Evolutionary conservation across 2,797 vertebrate genomes (phyloP), one percentile per base, ranked within the genome.

Genomic region (Sphenopsis melanotis): DNA sequence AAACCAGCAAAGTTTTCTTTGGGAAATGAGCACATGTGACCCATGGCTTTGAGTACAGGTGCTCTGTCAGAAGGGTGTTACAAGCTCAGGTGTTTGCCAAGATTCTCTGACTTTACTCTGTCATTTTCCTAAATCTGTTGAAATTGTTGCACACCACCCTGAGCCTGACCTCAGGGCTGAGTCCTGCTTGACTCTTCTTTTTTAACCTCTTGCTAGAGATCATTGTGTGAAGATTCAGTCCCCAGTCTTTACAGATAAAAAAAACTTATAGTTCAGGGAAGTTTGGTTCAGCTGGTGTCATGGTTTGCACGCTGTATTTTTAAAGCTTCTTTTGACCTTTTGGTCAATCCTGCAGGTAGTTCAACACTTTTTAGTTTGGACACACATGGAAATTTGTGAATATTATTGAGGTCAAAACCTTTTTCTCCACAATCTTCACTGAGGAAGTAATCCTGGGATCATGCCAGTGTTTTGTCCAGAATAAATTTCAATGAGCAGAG

Each of bases 41-140:
- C 24, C 3, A 4, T 37, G 26, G 59, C 30, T 77, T 23, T 63
- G 49, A 30, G 16, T 42, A 20, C 39, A 10, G 11, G 47, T 36
- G 3, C 34, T 56, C 22, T 64, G 41, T 53, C 37, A 18, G 47
- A 8, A 6, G 27, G 15, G 16, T 21, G 13, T 60, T 44, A 29
- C 7, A 7, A 3, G 23, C 37, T 52, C 0, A 0, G 29, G 16
- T 29, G 47, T 46, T 72, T 68, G 37, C n/a, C 17, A 32, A 34
- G 8, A 10, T 61, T 47, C 60, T 52, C 57, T 36, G 50, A 26
- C 41, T 57, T 50, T 46, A 39, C 27, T 56, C 50, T 60, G 41
- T 32, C 3, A 0, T 55, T 70, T 49, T 32, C 56, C 41, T 47
- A 32, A 47, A 55, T 26, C 34, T 32, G 30, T 61, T 70, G 29